Base-by-base conservation (phyloP, 2,888 invertebrate species). In the Mantis religiosa region DNA sequence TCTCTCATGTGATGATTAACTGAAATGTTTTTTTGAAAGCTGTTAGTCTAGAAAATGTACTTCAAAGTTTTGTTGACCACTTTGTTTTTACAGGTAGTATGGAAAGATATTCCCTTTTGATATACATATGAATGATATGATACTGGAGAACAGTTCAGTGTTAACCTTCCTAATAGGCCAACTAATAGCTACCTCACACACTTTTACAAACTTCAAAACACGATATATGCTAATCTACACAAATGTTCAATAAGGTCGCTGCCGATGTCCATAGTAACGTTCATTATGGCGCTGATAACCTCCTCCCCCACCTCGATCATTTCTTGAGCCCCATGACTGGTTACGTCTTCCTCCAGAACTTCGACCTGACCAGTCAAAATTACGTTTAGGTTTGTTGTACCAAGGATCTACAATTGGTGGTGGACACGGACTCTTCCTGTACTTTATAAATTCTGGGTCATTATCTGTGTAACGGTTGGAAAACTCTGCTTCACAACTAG, bases 371-470 rank as follows among this genome's bases (percentile, higher is more conserved):
- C 90, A 90, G 82, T 90, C 89, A 89, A 89, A 90, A 88, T 89
- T 89, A 27, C 90, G 88, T n/a, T 88, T 82, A 9, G 90, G 89
- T 83, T 89, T 90, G 85, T 89, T 90, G 90, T 92, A 92, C 93
- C 93, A 94, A 0, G 93, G 93, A 85, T 91, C 92, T 91, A 94
- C 92, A 85, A 94, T 93, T 14, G 94, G 94, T n/a, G 94, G 93
- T 83, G 91, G 89, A 6, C 92, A 92, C 88, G 93, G 92, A 0
- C 92, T 92, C 82, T 93, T 92, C 85, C 91, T 92, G n/a, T 93
- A 91, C 89, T 92, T 91, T 91, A 92, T 92, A 89, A 92, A 94
- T 84, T 93, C 93, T 83, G 91, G 88, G 91, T 94, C 94, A 20
- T 92, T 91, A 84, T 93, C 92, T 3, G 93, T 93, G 90, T 92